Evolutionary conservation across 2,888 invertebrate genomes (phyloP).

Genomic region (Antitype chi): DNA sequence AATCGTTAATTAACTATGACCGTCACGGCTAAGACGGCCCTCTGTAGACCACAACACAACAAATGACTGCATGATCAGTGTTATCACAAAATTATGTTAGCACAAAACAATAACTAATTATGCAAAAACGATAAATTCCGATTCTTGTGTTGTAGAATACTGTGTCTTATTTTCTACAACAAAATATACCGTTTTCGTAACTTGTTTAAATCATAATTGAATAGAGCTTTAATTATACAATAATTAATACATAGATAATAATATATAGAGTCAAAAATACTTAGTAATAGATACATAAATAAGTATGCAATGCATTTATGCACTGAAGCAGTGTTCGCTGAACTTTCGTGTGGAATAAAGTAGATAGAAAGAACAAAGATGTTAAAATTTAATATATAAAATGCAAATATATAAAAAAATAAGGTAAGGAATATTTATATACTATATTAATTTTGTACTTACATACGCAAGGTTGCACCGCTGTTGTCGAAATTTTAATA

Average conservation of each 20-base stretch:
- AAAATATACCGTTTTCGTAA: conserved; percentile 13
- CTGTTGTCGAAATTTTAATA: conserved; percentile 78
- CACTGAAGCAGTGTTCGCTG: conserved; percentile 51
- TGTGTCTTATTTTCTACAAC: conserved; percentile 14
- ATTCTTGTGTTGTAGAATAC: conserved; percentile 52
- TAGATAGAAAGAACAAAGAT: conserved; percentile 38
- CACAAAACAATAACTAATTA: conserved; percentile 17
- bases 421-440: conserved; percentile 25
- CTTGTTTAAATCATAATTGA: conserved; percentile 17
- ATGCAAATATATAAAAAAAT: conserved; percentile 15
- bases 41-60: conserved; percentile 53
- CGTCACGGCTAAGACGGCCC: not conserved
- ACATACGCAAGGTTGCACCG: conserved; percentile 79
- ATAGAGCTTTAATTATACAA: conserved; percentile 16
- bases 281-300: conserved; percentile 20
- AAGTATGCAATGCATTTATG: conserved; percentile 37
- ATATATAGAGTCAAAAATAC: conserved; percentile 15
- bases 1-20: conserved; percentile 1
- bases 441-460: conserved; percentile 66
- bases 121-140: not conserved
- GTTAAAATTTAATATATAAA: conserved; percentile 26
- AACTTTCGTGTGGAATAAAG: conserved; percentile 41
- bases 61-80: conserved; percentile 8
- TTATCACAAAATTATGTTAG: conserved; percentile 47
- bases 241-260: conserved; percentile 16